Percentiles rank a stretch among this genome's conserved stretches.
These are phyloP conservation scores for Odontothrips loti DNA, from an alignment of 2,888 invertebrate species.

Conservation along the genomic window DNA sequence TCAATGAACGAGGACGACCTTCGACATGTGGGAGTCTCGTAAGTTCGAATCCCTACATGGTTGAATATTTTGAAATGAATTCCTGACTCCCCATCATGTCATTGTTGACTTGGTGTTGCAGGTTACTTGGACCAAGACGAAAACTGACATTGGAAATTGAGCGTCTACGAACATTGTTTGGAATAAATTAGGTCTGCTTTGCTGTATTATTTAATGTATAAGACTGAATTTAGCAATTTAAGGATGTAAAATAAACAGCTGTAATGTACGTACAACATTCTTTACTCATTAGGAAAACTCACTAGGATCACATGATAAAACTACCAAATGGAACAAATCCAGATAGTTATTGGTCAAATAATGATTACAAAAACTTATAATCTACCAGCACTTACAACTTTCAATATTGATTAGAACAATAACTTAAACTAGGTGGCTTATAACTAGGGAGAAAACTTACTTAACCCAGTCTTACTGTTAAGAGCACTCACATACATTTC, in stretches of 20 bases:
- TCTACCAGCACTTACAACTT: neutral
- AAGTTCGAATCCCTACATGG: neutral
- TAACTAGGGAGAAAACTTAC: neutral
- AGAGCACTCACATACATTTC: neutral
- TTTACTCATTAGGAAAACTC: neutral
- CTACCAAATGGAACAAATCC: no score
- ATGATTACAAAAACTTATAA: neutral
- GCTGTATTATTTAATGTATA: neutral
- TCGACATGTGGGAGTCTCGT: neutral
- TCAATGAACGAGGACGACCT: neutral
- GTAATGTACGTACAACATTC: neutral
- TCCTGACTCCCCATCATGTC: no score
- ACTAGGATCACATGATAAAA: neutral
- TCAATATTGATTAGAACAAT: neutral
- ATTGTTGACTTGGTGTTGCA: neutral
- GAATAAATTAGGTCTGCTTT: neutral
- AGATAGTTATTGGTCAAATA: neutral
- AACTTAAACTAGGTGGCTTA: neutral
- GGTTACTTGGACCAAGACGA: neutral
- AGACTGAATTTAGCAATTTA: neutral
- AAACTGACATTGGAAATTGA: neutral
- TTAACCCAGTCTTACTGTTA: neutral
- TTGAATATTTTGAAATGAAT: neutral
- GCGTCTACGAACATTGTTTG: neutral
- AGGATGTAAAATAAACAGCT: neutral